These are phyloP conservation scores for Anoplius nigerrimus DNA, from an alignment of 2,888 invertebrate species.

Conservation along the genomic window DNA sequence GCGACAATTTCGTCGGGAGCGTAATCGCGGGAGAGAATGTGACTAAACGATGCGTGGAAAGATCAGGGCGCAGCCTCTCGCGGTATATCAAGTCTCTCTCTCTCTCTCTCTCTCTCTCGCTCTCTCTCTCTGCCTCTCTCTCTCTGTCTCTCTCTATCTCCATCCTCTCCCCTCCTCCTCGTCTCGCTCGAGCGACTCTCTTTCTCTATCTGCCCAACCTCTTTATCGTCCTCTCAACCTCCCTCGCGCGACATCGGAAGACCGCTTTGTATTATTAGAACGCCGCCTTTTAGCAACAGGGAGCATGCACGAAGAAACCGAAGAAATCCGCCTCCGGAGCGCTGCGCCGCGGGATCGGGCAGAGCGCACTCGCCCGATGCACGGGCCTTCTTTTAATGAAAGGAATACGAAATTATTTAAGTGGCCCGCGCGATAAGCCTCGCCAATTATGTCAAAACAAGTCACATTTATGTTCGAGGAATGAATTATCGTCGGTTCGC, in stretches of 20 bases:
- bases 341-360: too few relatives aligned
- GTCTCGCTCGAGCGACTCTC: background rate
- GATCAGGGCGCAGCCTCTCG: slow-evolving; percentile 66
- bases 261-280: slow-evolving; percentile 63
- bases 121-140: background rate
- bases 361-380: background rate
- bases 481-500: too few relatives aligned
- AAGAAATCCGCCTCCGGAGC: slow-evolving; percentile 3
- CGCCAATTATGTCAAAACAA: too few relatives aligned
- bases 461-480: too few relatives aligned
- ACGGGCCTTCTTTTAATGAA: background rate
- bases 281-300: slow-evolving; percentile 39
- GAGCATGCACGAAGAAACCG: slow-evolving; percentile 21
- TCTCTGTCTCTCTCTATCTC: too few relatives aligned
- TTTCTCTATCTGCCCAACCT: slow-evolving; percentile 6
- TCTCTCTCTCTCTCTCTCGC: slow-evolving; percentile 33
- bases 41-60: slow-evolving; percentile 64
- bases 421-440: background rate
- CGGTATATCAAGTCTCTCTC: slow-evolving; percentile 63
- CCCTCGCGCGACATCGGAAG: slow-evolving; percentile 13
- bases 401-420: background rate
- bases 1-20: slow-evolving; percentile 30
- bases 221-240: slow-evolving; percentile 3
- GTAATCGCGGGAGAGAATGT: slow-evolving; percentile 54
- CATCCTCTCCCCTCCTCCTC: background rate